Evolutionary conservation across 1,140 invertebrate genomes (phyloP), one percentile per base, ranked within the genome.

Genomic region (Cydia splendana): DNA sequence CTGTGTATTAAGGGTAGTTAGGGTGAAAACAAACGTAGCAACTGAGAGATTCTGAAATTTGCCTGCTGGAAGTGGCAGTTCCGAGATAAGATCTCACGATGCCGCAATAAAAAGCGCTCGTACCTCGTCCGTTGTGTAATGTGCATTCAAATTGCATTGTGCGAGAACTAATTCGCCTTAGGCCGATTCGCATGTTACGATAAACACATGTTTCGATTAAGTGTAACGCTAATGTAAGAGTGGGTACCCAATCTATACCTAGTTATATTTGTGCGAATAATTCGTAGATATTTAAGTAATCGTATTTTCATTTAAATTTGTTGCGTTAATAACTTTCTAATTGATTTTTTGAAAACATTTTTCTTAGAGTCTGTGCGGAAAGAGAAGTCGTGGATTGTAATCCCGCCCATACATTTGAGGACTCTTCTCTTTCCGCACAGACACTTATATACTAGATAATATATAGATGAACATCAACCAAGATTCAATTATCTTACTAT

Each of bases 61-160:
- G 90, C 91, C 89, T 90, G 88, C 90, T 92, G 90, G 89, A 92
- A 93, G 91, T 93, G 90, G 90, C 89, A 93, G 87, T 91, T 91
- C 86, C 83, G 85, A 92, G 91, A 93, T 93, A 92, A 92, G 90
- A 93, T 92, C 91, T 90, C 90, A 89, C 89, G 91, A 91, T 91
- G 91, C 90, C 89, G 91, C 88, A 93, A 93, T 93, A 93, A 93
- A 93, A 91, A 93, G 91, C 86, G 85, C 86, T 87, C 89, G 91
- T 92, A 91, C 88, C 87, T 91, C 88, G 90, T 92, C 85, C 91
- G 90, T 91, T 92, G 90, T 92, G 91, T 92, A 92, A 93, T 92
- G 87, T 92, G 90, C 91, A 92, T 92, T 92, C 90, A 92, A 93
- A 93, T 93, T 93, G 90, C 91, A 93, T 93, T 92, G 91, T 93